phyloP scores from a whole-genome alignment of 2,797 vertebrate species.

The Cephalopachus bancanus region DNA sequence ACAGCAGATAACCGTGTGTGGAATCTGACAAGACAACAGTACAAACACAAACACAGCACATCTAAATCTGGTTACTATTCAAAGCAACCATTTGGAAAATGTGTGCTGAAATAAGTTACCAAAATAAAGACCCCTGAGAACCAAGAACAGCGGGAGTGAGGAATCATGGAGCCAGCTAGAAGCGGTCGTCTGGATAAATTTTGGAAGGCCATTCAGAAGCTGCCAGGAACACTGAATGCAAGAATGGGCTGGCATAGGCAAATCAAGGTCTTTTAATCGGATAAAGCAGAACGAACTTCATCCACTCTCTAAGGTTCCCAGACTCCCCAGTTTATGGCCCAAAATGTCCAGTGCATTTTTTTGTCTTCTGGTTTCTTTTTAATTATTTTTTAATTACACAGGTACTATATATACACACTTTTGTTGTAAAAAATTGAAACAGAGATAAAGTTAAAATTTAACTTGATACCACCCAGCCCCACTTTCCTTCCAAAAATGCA shows the following conservation, averaged over 20 bases:
- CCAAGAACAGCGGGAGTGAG: neutral
- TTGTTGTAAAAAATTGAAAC: neutral
- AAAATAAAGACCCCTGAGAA: neutral
- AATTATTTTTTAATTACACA: neutral
- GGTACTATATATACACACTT: neutral
- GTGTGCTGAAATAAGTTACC: neutral
- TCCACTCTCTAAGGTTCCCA: neutral
- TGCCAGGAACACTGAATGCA: neutral
- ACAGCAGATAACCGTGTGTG: neutral
- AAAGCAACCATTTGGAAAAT: neutral
- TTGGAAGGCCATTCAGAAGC: neutral
- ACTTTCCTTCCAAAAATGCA: neutral
- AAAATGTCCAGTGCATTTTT: neutral
- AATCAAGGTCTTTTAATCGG: neutral
- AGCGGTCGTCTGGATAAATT: neutral
- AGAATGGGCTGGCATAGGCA: neutral
- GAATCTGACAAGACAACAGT: neutral
- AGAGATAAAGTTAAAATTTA: neutral
- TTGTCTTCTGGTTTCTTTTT: neutral
- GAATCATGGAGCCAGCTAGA: neutral
- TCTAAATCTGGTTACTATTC: neutral
- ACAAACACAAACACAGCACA: neutral
- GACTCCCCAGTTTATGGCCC: neutral
- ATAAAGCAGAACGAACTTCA: neutral
- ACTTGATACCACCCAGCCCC: neutral